Evolutionary conservation across 2,888 invertebrate genomes (phyloP).

Genomic region (Choreutis nemorana): DNA sequence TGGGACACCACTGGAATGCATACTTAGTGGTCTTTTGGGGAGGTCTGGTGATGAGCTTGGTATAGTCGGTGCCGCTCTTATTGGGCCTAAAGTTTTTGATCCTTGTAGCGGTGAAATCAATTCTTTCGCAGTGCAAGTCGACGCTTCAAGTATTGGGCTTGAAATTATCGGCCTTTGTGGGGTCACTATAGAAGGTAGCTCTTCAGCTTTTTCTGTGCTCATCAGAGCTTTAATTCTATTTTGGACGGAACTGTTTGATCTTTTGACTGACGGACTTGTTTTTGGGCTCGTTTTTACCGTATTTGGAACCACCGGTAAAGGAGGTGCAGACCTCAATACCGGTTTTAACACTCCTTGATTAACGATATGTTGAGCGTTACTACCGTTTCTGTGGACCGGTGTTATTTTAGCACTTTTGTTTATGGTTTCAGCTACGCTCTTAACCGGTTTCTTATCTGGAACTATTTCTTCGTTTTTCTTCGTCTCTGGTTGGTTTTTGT

Average conservation of each 20-base stretch:
- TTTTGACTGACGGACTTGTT: slow-evolving; percentile 42
- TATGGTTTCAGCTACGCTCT: slow-evolving; percentile 15
- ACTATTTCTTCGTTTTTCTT: slow-evolving; percentile 12
- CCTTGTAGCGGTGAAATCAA: slow-evolving; percentile 70
- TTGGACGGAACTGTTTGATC: slow-evolving; percentile 46
- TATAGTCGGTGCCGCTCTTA: slow-evolving; percentile 66
- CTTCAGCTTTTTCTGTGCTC: slow-evolving; percentile 46
- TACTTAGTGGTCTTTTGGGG: slow-evolving; percentile 59
- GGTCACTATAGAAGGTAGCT: slow-evolving; percentile 34
- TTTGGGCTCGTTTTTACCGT: slow-evolving; percentile 36
- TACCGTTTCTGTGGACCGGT: slow-evolving; percentile 49
- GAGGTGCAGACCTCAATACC: slow-evolving; percentile 69
- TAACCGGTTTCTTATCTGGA: slow-evolving; percentile 3
- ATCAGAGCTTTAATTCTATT: slow-evolving; percentile 54
- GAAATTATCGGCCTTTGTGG: slow-evolving; percentile 81
- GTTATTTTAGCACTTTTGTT: slow-evolving; percentile 65
- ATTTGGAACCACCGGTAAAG: slow-evolving; percentile 66
- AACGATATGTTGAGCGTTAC: slow-evolving; percentile 39
- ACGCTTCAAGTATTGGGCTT: slow-evolving; percentile 81
- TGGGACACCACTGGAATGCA: slow-evolving; percentile 39
- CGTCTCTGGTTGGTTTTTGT: slow-evolving; percentile 39
- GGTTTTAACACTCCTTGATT: slow-evolving; percentile 43
- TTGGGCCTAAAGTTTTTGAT: slow-evolving; percentile 67
- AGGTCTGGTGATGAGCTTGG: slow-evolving; percentile 42
- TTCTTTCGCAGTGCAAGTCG: slow-evolving; percentile 81